These are phyloP conservation scores for Drosophila flavopinicola DNA, from an alignment of 2,888 invertebrate genomes.

Conservation along the genomic window DNA sequence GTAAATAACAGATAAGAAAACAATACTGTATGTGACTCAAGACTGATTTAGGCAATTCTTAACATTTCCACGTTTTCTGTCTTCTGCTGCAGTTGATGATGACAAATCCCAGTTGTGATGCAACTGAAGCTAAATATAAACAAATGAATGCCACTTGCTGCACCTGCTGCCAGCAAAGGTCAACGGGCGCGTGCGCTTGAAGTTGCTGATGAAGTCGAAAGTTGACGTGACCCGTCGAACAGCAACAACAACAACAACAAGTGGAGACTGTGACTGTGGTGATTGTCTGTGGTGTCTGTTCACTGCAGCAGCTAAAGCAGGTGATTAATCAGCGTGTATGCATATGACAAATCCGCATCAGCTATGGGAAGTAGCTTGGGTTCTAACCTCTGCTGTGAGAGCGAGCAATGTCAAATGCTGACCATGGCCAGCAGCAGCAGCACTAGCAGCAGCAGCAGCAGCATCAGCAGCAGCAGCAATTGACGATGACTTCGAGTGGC, in stretches of 20 bases:
- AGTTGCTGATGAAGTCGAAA: conserved; percentile 41
- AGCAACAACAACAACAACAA: conserved; percentile 8
- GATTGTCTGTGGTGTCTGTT: conserved; percentile 12
- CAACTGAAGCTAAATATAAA: conserved; percentile 51
- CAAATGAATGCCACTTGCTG: conserved; percentile 43
- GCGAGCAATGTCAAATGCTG: conserved; percentile 53
- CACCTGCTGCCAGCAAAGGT: conserved; percentile 56
- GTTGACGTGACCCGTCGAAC: conserved; percentile 66
- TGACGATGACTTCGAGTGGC: conserved; percentile 47
- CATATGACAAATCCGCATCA: conserved; percentile 66
- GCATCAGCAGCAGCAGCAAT: conserved; percentile 17
- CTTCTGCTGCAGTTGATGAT: conserved; percentile 16
- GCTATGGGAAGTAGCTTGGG: conserved; percentile 28
- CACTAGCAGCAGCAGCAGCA: not conserved
- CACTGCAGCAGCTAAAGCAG: conserved; percentile 22
- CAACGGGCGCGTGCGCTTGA: conserved; percentile 68
- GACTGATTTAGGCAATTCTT: not conserved
- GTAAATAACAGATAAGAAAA: too few species aligned
- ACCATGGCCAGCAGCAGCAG: conserved; percentile 40
- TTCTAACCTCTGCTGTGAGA: conserved; percentile 27
- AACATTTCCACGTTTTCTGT: conserved; percentile 16
- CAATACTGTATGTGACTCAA: not conserved
- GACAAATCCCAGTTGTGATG: conserved; percentile 45
- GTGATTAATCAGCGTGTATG: conserved; percentile 58
- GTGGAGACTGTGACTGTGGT: conserved; percentile 13